phyloP scores from a whole-genome alignment of 2,113 vertebrate species.

The Malaclemys terrapin region DNA sequence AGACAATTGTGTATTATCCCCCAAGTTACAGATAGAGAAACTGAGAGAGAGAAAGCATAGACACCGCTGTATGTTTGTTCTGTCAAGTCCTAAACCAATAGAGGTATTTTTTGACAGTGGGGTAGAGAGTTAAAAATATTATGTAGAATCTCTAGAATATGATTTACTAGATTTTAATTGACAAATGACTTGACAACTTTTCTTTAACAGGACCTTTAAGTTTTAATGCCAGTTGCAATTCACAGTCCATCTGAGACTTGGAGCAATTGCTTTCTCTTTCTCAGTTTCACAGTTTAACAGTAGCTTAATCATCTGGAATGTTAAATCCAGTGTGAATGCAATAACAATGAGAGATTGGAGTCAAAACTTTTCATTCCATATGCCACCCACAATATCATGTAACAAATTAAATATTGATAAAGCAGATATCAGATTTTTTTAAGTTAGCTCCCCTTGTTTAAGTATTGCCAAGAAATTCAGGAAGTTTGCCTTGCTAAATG shows the following conservation, averaged over 20 bases:
- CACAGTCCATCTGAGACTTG: neutral
- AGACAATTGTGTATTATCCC: neutral
- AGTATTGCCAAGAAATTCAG: neutral
- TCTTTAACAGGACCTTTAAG: neutral
- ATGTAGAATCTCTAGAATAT: neutral
- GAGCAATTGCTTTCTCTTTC: too few species aligned
- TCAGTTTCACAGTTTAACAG: neutral
- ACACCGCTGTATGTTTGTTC: neutral
- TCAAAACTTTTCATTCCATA: neutral
- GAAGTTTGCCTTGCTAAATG: neutral
- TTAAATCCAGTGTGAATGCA: neutral
- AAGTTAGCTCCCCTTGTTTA: neutral
- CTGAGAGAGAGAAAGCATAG: neutral
- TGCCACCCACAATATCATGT: neutral
- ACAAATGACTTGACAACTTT: neutral
- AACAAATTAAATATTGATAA: neutral
- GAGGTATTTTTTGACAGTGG: neutral
- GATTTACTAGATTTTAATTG: neutral
- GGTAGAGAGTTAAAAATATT: neutral
- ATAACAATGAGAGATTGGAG: neutral
- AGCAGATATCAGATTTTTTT: neutral
- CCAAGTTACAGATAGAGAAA: neutral
- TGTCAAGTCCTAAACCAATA: neutral
- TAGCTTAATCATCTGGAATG: neutral
- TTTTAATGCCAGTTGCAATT: too few species aligned